A percentile compares a stretch with the other conserved stretches of the same genome.
These are phyloP conservation scores for Choristoneura rosaceana DNA, from an alignment of 2,888 invertebrate species.

Conservation along the genomic window DNA sequence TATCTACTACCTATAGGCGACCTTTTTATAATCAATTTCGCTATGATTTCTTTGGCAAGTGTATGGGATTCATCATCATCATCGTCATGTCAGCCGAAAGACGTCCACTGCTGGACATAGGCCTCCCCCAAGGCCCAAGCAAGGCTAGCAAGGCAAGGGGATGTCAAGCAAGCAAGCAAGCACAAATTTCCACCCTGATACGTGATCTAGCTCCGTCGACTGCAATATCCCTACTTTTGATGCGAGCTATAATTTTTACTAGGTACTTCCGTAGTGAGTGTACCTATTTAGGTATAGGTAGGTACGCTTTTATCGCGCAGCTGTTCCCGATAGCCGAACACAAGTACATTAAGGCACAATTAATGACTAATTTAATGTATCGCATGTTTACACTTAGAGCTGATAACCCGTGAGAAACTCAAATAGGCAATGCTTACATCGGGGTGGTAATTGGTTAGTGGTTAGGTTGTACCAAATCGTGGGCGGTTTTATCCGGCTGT, in stretches of 20 bases:
- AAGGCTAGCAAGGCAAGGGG: no score
- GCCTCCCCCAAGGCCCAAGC: no score
- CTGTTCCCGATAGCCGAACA: slow-evolving; percentile 28
- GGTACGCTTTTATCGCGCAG: slow-evolving; percentile 19
- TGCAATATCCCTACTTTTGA: not conserved
- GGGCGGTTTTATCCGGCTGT: slow-evolving; percentile 12
- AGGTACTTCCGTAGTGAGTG: not conserved
- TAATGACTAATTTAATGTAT: slow-evolving; percentile 10
- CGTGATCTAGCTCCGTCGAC: no score
- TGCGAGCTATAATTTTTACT: not conserved
- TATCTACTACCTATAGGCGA: no score
- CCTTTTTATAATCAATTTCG: no score
- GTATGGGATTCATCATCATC: no score
- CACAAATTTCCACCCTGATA: no score
- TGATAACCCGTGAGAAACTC: slow-evolving; percentile 45
- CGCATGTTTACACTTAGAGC: slow-evolving; percentile 18
- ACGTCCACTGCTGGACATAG: no score
- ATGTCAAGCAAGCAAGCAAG: no score
- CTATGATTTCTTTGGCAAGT: no score
- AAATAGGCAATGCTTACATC: slow-evolving; percentile 41
- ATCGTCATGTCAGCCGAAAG: no score
- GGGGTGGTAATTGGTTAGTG: slow-evolving; percentile 22
- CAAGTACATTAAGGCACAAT: not conserved
- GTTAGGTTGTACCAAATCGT: not conserved
- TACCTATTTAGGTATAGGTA: not conserved